These are phyloP conservation scores for Pemphigus obesinymphae DNA, from an alignment of 1,140 invertebrate genomes.

Conservation along the genomic window DNA sequence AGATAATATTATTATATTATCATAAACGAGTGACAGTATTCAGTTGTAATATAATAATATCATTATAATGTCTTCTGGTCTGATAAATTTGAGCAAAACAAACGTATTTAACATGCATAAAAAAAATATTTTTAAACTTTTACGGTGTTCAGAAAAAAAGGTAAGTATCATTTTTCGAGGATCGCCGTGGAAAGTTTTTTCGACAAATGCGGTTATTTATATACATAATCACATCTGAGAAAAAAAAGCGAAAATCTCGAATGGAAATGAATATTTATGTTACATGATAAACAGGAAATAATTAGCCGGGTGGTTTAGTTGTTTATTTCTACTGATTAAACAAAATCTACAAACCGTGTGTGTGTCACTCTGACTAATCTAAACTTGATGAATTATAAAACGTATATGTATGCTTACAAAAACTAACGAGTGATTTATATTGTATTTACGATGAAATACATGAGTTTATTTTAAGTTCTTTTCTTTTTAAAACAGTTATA, in stretches of 20 bases:
- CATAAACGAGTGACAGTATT: no score
- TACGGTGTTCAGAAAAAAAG: no score
- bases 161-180: neutral
- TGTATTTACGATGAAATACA: neutral
- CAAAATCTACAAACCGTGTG: neutral
- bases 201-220: neutral
- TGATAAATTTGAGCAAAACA: no score
- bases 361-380: neutral
- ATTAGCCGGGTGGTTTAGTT: neutral
- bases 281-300: neutral
- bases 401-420: neutral
- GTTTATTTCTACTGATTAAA: neutral
- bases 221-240: no score
- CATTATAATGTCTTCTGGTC: no score
- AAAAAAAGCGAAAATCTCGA: constrained; percentile 8
- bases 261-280: constrained; percentile 4
- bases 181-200: neutral
- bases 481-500: no score
- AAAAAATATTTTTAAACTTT: no score
- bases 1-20: no score
- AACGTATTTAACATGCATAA: no score
- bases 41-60: no score
- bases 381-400: neutral
- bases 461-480: no score
- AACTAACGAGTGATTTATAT: no score